Evolutionary conservation across 2,113 vertebrate genomes (phyloP), one percentile per base, ranked within the genome.

Genomic region (Atrichornis clamosus): DNA sequence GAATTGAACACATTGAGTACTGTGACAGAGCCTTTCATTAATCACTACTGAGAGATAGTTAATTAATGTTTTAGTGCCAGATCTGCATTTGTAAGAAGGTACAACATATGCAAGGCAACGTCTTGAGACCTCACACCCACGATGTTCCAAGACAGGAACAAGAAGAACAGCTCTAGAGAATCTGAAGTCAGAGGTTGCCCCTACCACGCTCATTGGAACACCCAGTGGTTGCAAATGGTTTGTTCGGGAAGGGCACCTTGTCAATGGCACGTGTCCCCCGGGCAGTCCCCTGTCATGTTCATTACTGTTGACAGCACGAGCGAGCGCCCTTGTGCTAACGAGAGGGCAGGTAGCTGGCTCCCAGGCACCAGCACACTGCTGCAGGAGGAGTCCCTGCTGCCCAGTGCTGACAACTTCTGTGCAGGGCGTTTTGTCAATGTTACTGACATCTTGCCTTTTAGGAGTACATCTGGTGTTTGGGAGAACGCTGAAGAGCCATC

Each of bases 211-310:
- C 59, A 15, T 33, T 81, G 6, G 13, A 65, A 77, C 64, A 59
- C 14, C 56, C 62, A 49, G 52, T 19, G 44, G 32, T 11, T 84
- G 33, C 27, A 75, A 67, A 55, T 23, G 44, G 22, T 37, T 67
- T 52, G 80, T 64, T 81, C 6, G 20, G 37, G 47, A 96, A 96
- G 84, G 95, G 85, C 95, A 96, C 95, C 92, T 92, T 94, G 92
- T 86, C 68, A 46, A 20, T 72, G 64, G 37, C 35, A 1, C 52
- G 59, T 74, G 49, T 86, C 41, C 82, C 9, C 10, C 28, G 47
- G 95, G 79, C 85, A 76, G 79, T 75, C 32, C 53, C 72, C 72
- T 83, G 73, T 93, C 88, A 92, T 4, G 44, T 69, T 92, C 83
- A 84, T 86, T 90, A 16, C 67, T 88, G 67, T 52, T 96, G 87